Conservation (phyloP, 2,113 vertebrate genomes). For the Axis porcinus region DNA sequence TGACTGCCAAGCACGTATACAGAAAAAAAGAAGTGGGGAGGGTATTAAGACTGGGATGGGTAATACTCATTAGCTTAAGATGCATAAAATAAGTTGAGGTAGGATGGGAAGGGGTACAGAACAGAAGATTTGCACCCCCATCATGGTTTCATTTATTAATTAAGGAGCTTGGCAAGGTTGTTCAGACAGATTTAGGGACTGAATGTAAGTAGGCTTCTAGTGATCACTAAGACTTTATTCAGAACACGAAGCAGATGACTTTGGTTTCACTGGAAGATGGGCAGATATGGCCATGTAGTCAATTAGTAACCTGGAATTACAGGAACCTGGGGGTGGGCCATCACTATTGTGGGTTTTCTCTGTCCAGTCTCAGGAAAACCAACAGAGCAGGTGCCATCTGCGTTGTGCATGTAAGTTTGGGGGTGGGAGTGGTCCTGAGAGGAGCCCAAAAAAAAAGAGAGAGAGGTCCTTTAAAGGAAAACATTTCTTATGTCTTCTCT, state of each 20-base stretch:
- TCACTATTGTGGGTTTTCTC: background rate
- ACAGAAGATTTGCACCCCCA: background rate
- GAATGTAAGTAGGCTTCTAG: accelerated
- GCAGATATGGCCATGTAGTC: background rate
- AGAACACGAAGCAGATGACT: background rate
- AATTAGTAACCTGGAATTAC: background rate
- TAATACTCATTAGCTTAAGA: background rate
- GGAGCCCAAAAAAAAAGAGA: accelerated
- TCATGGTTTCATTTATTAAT: background rate
- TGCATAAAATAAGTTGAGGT: background rate
- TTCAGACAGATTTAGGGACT: background rate
- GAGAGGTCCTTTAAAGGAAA: background rate
- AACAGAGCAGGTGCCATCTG: accelerated
- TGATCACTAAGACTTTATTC: background rate
- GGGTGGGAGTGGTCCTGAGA: background rate
- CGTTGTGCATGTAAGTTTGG: too few relatives aligned
- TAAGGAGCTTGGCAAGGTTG: too few relatives aligned
- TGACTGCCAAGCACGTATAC: background rate
- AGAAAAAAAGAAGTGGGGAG: too few relatives aligned
- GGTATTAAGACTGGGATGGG: accelerated
- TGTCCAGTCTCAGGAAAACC: background rate
- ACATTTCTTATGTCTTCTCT: background rate
- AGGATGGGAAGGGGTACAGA: background rate
- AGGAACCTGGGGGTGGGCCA: background rate
- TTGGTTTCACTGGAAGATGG: background rate